phyloP scores from a whole-genome alignment of 92 coral and sea anemone genomes.

The Phenganax marumi region DNA sequence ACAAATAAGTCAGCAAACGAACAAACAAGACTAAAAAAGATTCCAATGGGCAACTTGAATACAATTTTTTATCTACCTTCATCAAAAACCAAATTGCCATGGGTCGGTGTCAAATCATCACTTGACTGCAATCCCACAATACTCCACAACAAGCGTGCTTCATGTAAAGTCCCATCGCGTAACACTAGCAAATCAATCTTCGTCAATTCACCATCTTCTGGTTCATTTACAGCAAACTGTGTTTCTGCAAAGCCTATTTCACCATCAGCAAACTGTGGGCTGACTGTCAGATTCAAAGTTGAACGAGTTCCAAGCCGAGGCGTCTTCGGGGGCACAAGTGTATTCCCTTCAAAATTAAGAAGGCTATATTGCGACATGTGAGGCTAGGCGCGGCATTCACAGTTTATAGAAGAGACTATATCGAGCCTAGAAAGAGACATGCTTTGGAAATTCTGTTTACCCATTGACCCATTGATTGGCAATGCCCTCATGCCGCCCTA shows the following conservation, averaged over 20 bases:
- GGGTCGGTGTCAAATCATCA: conserved; percentile 62
- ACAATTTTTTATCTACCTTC: conserved; percentile 55
- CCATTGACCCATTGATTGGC: no score
- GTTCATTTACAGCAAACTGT: conserved; percentile 65
- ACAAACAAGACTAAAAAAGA: no score
- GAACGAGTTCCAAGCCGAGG: conserved; percentile 70
- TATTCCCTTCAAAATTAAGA: conserved; percentile 44
- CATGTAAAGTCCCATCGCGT: conserved; percentile 79
- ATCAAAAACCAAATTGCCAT: conserved; percentile 69
- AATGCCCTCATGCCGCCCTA: no score
- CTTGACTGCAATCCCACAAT: conserved; percentile 57
- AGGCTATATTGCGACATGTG: not conserved
- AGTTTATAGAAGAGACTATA: no score
- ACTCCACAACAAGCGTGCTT: conserved; percentile 72
- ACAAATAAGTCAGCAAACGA: no score
- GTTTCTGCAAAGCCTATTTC: conserved; percentile 75
- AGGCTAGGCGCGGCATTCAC: no score
- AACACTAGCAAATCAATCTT: conserved; percentile 55
- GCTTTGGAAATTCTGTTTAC: no score
- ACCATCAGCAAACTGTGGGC: conserved; percentile 81
- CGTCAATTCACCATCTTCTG: conserved; percentile 58
- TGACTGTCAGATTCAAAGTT: conserved; percentile 63
- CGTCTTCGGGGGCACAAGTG: conserved; percentile 61
- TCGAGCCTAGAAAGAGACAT: no score
- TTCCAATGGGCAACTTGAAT: no score